Conservation (phyloP, 2,113 vertebrate genomes). For the Silurus asotus region DNA sequence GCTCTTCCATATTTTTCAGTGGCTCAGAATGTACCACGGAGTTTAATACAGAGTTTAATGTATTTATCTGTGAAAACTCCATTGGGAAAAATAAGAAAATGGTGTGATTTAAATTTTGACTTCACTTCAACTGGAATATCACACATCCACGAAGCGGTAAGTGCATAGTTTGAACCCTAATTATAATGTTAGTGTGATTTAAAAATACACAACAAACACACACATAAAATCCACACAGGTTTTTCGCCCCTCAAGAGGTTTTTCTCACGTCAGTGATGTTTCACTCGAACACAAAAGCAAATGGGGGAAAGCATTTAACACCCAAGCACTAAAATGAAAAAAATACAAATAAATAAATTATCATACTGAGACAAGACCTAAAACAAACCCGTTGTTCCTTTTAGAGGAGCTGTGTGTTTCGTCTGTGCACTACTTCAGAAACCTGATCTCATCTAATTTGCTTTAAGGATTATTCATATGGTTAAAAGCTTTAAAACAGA, state of each 20-base stretch:
- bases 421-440: neutral
- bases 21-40: neutral
- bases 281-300: neutral
- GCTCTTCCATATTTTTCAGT: neutral
- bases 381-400: neutral
- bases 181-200: neutral
- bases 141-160: neutral
- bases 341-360: neutral
- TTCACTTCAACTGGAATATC: neutral
- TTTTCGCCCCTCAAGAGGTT: neutral
- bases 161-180: neutral
- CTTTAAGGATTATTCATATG: neutral
- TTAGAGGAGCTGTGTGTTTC: neutral
- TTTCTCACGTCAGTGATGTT: neutral
- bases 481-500: neutral
- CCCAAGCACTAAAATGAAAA: neutral
- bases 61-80: neutral
- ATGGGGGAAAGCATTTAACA: neutral
- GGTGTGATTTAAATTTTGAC: neutral
- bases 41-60: no score
- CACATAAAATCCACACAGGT: neutral
- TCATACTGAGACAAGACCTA: conserved; percentile 1
- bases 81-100: neutral
- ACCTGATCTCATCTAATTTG: neutral
- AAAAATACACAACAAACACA: neutral